Base-by-base conservation (phyloP, 1,140 invertebrate genomes). In the Chionoecetes opilio region DNA sequence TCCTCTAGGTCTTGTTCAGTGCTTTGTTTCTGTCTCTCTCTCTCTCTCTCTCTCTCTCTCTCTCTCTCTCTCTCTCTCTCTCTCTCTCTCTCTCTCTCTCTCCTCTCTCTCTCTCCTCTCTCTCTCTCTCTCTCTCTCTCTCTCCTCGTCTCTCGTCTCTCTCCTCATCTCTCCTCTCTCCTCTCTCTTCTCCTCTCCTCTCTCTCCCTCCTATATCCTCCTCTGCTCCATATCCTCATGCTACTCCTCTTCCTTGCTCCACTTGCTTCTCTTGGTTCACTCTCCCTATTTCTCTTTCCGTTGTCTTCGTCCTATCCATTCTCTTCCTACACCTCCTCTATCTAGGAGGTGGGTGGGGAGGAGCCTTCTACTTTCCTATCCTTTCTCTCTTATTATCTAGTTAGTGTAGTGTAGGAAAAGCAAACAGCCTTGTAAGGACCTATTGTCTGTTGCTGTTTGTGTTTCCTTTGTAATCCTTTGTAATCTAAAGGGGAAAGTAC, bases 21-120 rank as follows among this genome's bases (percentile, higher is more conserved):
- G 31, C 8, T 17, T 46, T 41, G 21, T 37, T 38, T 38, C 35
- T 90, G 11, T 90, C 88, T 41, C 31, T 90, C 35, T 90, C 26
- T 90, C 88, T 90, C 46, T 90, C 88, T 46, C 46, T 46, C 37
- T 90, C 46, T 90, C 37, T 90, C 46, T 46, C 88, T 90, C n/a
- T 90, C 37, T 41, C 34, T 82, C 82, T 92, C 91, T 35, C 63
- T 92, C 91, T 93, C 84, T 93, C 84, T 93, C 92, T 41, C 37
- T 82, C 38, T 38, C 75, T 87, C 82, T 35, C 29, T 17, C 32
- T 32, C 29, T 34, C 84, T 85, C 29, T 37, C 35, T 8, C 82
- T 87, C 75, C 32, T 26, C n/a, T 2, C 34, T 31, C 26, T 31
- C 35, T 32, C 17, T 34, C 41, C 17, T 11, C n/a, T 82, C 29